These are phyloP conservation scores for Oncorhynchus masou DNA, from an alignment of 2,113 vertebrate species.

Conservation along the genomic window DNA sequence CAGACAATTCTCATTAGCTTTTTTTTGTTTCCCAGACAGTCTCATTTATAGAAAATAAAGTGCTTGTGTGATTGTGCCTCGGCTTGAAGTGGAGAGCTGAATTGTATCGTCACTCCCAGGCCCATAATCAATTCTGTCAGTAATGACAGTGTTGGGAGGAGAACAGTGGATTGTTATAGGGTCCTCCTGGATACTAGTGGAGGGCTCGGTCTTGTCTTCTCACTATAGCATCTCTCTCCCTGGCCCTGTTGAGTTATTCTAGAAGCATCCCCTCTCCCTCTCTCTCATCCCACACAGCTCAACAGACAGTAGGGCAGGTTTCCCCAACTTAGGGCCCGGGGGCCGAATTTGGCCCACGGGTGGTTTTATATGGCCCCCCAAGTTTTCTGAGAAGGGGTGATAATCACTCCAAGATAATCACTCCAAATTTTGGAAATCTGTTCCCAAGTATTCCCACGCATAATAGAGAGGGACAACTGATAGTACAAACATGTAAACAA, in stretches of 20 bases:
- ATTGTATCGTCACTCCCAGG: constrained; percentile 82
- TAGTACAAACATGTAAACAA: no score
- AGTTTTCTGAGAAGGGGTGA: no score
- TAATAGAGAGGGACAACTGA: no score
- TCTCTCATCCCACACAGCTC: background rate
- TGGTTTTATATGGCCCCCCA: no score
- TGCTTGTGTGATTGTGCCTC: constrained; percentile 74
- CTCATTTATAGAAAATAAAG: constrained; percentile 69
- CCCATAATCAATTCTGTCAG: constrained; percentile 75
- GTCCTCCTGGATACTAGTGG: constrained; percentile 62
- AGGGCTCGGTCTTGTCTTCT: constrained; percentile 56
- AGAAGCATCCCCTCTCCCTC: constrained; percentile 16
- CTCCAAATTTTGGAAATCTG: no score
- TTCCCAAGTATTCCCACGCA: no score
- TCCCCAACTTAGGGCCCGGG: no score
- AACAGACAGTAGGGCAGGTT: background rate
- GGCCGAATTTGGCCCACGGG: no score
- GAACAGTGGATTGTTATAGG: constrained; percentile 54
- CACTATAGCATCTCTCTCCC: constrained; percentile 46
- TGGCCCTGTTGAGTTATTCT: constrained; percentile 56
- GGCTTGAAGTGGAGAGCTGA: constrained; percentile 73
- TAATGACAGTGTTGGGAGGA: constrained; percentile 57
- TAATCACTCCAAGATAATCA: no score
- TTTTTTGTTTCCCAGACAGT: constrained; percentile 73
- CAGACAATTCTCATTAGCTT: constrained; percentile 68